Evolutionary conservation across 2,888 invertebrate species (phyloP), one percentile per base, ranked within the genome.

Genomic region (Minunthozetes semirufus): DNA sequence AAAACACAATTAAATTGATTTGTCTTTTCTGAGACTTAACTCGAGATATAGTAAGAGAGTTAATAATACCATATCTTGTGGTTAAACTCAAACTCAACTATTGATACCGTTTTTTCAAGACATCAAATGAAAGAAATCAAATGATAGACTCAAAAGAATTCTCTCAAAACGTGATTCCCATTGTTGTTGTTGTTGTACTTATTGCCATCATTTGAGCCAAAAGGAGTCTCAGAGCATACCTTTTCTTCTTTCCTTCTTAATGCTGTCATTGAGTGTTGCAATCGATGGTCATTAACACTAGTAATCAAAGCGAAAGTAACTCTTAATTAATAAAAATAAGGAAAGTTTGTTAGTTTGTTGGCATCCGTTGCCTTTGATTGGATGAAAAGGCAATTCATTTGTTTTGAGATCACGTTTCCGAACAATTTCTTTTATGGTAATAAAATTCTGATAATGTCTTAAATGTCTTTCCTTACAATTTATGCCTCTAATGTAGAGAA

Each of bases 281-380:
- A 63, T 63, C 38, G 63, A 66, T 38, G 6, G n/a, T 15, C 19
- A 38, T 38, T 33, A 66, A 66, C 33, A 38, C 63, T 33, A 19
- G n/a, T 27, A 38, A 19, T 66, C 33, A 38, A 66, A 66, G 38
- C 19, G 29, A 66, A 66, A 66, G 63, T 66, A 13, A 27, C n/a
- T n/a, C 13, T 27, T 59, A 59, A 59, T 59, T 59, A 59, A 59
- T 59, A 59, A 59, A 59, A 59, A 27, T 59, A 59, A 59, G 59
- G 59, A 59, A 29, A 59, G 15, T 59, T 59, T 59, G n/a, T n/a
- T n/a, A n/a, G n/a, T n/a, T n/a, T n/a, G n/a, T n/a, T n/a, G n/a
- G n/a, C n/a, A n/a, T n/a, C n/a, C n/a, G 25, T 3, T 19, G 22
- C 27, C 25, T 22, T 56, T 25, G 22, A 56, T 56, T 56, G 2